Evolutionary conservation across 2,113 vertebrate species (phyloP).

Genomic region (Puntigrus tetrazona): DNA sequence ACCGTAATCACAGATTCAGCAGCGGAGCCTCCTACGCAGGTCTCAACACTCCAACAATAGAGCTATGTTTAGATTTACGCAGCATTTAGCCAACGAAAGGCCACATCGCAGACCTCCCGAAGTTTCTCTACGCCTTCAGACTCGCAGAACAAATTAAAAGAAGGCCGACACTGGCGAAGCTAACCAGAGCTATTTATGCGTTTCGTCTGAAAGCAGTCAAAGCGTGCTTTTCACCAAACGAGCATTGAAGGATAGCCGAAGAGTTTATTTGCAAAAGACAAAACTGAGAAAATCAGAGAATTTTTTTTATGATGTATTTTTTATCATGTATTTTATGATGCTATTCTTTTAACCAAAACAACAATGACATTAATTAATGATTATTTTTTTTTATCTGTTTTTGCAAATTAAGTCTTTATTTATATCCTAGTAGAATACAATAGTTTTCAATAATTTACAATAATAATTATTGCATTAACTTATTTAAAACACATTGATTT

Average conservation of each 20-base stretch:
- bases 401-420: too few species aligned
- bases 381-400: too few species aligned
- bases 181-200: background rate
- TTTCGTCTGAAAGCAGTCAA: background rate
- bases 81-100: constrained; percentile 2
- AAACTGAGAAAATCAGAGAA: too few species aligned
- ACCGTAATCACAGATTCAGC: constrained; percentile 44
- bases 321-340: too few species aligned
- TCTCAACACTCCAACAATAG: constrained; percentile 34
- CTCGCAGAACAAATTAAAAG: constrained; percentile 10
- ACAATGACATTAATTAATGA: too few species aligned
- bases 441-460: too few species aligned
- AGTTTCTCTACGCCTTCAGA: constrained; percentile 13
- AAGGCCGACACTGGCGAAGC: background rate
- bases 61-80: constrained; percentile 47
- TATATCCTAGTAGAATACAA: background rate
- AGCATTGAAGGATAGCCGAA: too few species aligned
- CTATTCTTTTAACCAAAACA: too few species aligned
- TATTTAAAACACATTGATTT: too few species aligned
- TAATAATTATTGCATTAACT: too few species aligned
- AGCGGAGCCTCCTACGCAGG: constrained; percentile 35
- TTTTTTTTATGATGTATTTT: too few species aligned
- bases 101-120: background rate
- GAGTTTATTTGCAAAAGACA: too few species aligned
- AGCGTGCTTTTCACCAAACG: background rate